Percentiles rank a stretch among this genome's conserved stretches.
Conservation (phyloP, 2,888 invertebrate species). For the Aricia artaxerxes region DNA sequence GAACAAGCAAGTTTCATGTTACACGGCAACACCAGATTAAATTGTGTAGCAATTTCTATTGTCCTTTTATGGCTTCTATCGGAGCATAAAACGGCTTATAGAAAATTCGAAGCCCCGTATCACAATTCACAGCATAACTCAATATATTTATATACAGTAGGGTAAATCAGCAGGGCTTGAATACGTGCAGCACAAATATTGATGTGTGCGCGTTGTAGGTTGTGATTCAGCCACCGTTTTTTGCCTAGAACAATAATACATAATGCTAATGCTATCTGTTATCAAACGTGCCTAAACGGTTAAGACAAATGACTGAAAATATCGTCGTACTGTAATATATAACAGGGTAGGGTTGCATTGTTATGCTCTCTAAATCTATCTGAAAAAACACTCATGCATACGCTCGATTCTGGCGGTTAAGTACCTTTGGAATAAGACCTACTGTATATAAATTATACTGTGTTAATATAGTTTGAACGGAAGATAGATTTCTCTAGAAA, state of each 20-base stretch:
- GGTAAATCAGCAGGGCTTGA: background rate
- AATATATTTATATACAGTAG: background rate
- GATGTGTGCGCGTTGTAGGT: no score
- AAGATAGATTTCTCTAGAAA: constrained; percentile 35
- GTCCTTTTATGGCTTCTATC: constrained; percentile 27
- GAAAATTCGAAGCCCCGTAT: constrained; percentile 30
- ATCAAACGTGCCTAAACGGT: no score
- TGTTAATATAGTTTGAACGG: constrained; percentile 39
- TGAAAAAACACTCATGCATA: no score
- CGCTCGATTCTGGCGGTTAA: no score
- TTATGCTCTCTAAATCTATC: no score
- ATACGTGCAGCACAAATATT: no score
- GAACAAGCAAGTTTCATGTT: constrained; percentile 6
- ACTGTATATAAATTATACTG: background rate
- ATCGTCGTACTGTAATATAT: no score
- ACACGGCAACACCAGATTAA: background rate
- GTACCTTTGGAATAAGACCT: background rate
- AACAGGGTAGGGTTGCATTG: no score
- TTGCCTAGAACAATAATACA: no score
- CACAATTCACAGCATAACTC: constrained; percentile 35
- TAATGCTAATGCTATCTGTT: no score
- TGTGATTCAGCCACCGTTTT: no score
- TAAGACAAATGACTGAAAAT: no score
- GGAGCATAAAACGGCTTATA: constrained; percentile 25
- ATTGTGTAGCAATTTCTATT: constrained; percentile 17